Evolutionary conservation across 2,888 invertebrate species (phyloP).

Genomic region (Lasioglossum malachurum): DNA sequence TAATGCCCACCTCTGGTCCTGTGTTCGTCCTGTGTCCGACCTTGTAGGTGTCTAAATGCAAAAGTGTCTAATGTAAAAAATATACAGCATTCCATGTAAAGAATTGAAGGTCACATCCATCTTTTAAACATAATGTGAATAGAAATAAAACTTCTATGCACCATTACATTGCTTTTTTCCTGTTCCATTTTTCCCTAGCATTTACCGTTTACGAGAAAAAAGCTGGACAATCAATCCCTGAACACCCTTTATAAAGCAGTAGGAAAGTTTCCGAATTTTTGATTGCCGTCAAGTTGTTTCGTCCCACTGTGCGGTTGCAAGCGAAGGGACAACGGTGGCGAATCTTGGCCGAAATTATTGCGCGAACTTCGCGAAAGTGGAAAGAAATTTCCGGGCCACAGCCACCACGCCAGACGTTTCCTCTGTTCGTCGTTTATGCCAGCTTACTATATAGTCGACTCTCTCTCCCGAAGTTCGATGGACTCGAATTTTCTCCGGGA

Average conservation of each 20-base stretch:
- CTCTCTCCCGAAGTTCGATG: constrained; percentile 39
- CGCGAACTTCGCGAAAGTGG: neutral
- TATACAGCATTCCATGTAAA: too few relatives aligned
- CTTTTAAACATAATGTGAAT: too few relatives aligned
- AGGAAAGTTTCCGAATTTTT: neutral
- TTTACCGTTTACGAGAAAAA: too few relatives aligned
- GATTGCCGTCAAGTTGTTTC: neutral
- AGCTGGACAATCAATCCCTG: too few relatives aligned
- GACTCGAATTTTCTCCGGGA: constrained; percentile 35
- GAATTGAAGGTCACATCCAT: too few relatives aligned
- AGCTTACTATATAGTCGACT: neutral
- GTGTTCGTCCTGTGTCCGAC: too few relatives aligned
- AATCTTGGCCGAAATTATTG: constrained; percentile 6
- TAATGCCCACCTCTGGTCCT: too few relatives aligned
- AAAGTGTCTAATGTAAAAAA: too few relatives aligned
- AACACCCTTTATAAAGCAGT: neutral
- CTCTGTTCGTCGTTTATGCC: neutral
- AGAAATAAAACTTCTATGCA: too few relatives aligned
- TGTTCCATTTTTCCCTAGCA: too few relatives aligned
- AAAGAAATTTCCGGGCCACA: constrained; percentile 2
- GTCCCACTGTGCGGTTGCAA: neutral
- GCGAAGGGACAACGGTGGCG: neutral
- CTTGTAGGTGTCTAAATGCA: too few relatives aligned
- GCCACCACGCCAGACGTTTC: neutral
- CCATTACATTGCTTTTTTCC: too few relatives aligned